Percentiles rank a stretch among this genome's conserved stretches.
Evolutionary conservation across 2,113 vertebrate genomes (phyloP).

Genomic region (Trichomycterus rosablanca): DNA sequence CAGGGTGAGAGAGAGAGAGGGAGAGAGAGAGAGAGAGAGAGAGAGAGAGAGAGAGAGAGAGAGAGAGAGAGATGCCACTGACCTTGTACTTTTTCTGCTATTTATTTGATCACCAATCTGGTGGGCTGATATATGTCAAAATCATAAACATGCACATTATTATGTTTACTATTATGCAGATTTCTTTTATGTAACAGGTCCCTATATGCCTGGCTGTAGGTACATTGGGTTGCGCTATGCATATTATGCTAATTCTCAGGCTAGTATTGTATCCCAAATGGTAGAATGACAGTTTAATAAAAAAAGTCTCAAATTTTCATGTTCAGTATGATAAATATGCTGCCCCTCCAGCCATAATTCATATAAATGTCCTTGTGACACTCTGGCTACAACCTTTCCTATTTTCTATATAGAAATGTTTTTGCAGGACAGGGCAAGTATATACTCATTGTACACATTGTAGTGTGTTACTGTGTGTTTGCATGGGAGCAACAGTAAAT

Average conservation of each 20-base stretch:
- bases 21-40: not conserved
- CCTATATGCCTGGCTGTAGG: too few relatives aligned
- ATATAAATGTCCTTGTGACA: conserved; percentile 30
- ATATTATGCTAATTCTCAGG: not conserved
- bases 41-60: not conserved
- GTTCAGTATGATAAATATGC: conserved; percentile 44
- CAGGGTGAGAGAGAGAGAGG: not conserved
- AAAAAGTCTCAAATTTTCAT: conserved; percentile 11
- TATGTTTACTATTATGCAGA: too few relatives aligned
- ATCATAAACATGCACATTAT: not conserved
- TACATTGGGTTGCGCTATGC: too few relatives aligned
- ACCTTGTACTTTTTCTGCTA: conserved; percentile 4
- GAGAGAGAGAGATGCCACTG: not conserved
- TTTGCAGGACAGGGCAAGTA: too few relatives aligned
- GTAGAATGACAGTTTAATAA: not conserved
- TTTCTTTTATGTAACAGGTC: too few relatives aligned
- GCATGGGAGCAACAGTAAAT: too few relatives aligned
- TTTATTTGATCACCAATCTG: conserved; percentile 2
- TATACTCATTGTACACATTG: too few relatives aligned
- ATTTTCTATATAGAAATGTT: not conserved
- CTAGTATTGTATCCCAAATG: not conserved
- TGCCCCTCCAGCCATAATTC: conserved; percentile 27
- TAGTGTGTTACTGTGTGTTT: too few relatives aligned
- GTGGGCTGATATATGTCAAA: not conserved
- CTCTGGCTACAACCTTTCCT: conserved; percentile 2